Conservation (phyloP, 30 jellyfish, hydroid and myxozoan species). For the Cassiopea xamachana region DNA sequence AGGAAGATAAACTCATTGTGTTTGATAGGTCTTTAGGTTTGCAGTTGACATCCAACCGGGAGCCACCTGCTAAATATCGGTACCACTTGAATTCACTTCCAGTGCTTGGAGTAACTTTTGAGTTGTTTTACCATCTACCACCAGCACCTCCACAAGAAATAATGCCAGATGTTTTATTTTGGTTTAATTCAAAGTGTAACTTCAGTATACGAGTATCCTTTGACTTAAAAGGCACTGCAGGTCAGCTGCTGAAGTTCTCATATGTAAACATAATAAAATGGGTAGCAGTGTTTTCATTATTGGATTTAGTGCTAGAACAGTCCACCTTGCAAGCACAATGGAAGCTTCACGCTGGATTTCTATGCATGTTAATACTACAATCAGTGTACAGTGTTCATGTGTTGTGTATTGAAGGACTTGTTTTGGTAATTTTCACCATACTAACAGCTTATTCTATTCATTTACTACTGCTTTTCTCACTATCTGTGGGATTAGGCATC, state of each 20-base stretch:
- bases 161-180: slow-evolving; percentile 29
- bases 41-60: neutral
- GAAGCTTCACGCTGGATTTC: neutral
- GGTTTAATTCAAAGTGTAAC: slow-evolving; percentile 46
- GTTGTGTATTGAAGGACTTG: neutral
- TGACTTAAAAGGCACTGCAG: slow-evolving; percentile 17
- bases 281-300: slow-evolving; percentile 17
- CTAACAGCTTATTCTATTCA: neutral
- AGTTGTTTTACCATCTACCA: neutral
- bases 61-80: neutral
- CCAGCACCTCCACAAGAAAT: neutral
- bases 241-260: slow-evolving; percentile 43
- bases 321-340: neutral
- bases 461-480: neutral
- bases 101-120: neutral
- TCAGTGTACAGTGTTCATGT: neutral
- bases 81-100: neutral
- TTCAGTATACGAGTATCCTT: slow-evolving; percentile 9
- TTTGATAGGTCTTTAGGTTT: neutral
- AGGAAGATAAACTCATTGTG: slow-evolving; percentile 36
- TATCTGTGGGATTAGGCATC: neutral
- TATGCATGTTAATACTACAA: neutral
- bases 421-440: neutral
- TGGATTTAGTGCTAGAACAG: neutral
- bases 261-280: neutral